These are phyloP conservation scores for Limnephilus lunatus DNA, from an alignment of 2,888 invertebrate genomes.

Conservation along the genomic window DNA sequence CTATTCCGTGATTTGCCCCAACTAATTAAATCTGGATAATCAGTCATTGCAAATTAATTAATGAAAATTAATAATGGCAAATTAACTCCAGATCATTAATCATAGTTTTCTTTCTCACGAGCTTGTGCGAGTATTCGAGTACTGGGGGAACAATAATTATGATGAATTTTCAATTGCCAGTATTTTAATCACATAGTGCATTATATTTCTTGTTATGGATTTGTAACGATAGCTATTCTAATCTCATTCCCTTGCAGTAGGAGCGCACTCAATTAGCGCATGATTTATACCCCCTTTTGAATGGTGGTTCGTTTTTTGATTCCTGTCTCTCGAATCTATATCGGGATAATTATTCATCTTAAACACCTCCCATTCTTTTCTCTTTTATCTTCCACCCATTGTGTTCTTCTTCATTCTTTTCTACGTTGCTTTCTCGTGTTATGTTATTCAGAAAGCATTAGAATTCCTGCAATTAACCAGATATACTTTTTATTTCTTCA, in stretches of 20 bases:
- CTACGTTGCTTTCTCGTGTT: not conserved
- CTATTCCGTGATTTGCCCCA: not conserved
- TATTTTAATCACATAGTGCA: no score
- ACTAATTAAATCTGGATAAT: not conserved
- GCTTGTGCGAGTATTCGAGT: not conserved
- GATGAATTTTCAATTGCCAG: not conserved
- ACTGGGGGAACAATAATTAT: not conserved
- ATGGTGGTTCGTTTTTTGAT: slow-evolving; percentile 7
- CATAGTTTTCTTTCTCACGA: not conserved
- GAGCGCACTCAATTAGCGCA: slow-evolving; percentile 6
- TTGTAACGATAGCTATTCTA: not conserved
- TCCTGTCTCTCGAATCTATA: slow-evolving; percentile 33
- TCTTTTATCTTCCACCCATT: not conserved
- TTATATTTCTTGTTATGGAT: not conserved
- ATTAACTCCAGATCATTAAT: not conserved
- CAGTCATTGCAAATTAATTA: not conserved
- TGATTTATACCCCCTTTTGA: not conserved
- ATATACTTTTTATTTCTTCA: no score
- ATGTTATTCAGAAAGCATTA: not conserved
- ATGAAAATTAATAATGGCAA: not conserved
- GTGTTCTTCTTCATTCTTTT: not conserved
- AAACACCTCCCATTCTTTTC: not conserved
- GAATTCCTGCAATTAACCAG: not conserved
- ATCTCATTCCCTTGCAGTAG: not conserved
- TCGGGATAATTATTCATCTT: slow-evolving; percentile 43